These are phyloP conservation scores for Taxidea taxus DNA, from an alignment of 2,113 vertebrate species.

Conservation along the genomic window DNA sequence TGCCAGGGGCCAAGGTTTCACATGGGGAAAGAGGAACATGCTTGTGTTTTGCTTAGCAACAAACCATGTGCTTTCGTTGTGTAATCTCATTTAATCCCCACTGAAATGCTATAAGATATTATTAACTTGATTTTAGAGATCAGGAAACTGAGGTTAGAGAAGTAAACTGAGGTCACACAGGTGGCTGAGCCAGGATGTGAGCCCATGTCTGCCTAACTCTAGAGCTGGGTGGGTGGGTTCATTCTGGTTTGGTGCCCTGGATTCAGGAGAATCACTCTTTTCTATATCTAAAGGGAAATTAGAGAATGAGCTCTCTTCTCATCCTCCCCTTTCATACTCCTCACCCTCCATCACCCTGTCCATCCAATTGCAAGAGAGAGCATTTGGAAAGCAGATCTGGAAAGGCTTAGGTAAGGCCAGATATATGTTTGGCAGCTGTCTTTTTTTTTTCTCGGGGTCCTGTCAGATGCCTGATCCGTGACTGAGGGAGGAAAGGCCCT, in stretches of 20 bases:
- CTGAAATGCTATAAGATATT: fast-evolving
- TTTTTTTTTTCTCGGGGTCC: not conserved
- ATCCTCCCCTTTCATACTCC: too few species aligned
- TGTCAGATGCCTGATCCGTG: not conserved
- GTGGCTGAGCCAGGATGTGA: not conserved
- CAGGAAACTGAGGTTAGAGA: not conserved
- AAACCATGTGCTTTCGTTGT: not conserved
- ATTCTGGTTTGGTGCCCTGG: not conserved
- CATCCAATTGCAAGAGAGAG: fast-evolving
- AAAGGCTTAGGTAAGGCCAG: too few species aligned
- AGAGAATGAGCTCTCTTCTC: not conserved
- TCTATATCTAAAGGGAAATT: not conserved
- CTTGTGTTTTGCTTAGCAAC: not conserved
- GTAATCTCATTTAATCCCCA: not conserved
- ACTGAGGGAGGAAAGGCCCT: not conserved
- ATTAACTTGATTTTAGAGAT: not conserved
- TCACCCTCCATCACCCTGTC: fast-evolving
- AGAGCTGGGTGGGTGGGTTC: not conserved
- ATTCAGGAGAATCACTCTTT: not conserved
- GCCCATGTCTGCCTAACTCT: not conserved
- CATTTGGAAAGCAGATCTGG: not conserved
- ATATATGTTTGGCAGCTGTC: not conserved
- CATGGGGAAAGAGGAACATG: fast-evolving
- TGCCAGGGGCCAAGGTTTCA: not conserved
- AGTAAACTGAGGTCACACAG: fast-evolving